Base-by-base conservation (phyloP, 2,113 vertebrate species). In the Podocnemis expansa region DNA sequence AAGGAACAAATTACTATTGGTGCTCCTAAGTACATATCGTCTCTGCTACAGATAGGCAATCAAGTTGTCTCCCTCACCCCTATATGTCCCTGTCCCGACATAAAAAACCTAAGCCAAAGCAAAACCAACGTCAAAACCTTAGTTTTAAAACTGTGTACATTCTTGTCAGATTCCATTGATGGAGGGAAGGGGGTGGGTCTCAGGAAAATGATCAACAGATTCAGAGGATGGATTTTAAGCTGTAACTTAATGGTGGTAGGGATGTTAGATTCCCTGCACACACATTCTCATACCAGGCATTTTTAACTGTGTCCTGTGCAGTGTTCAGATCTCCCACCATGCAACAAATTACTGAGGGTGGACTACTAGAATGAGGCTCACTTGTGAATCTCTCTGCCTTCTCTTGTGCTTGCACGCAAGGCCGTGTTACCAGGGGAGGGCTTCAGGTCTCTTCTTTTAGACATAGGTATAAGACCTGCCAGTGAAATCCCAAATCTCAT, bases 1-100 rank as follows among this genome's bases (percentile, higher is more conserved):
- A 21, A 22, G 8, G 38, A 29, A 0, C 1, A 75, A 1, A 3
- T 86, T 94, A 49, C 14, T 2, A 0, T 90, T 10, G 27, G 10
- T 90, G 88, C 25, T 3, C 89, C 17, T 13, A 90, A 82, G 79
- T 87, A 45, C 10, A 25, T 17, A 8, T n/a, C 4, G 82, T 58
- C n/a, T 87, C 1, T 87, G 70, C 67, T 78, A 19, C 41, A 84
- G 31, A 31, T 93, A 45, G 4, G 51, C 75, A 29, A 89, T 16
- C 13, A 75, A 2, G 45, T 2, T 89, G 41, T 1, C 60, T 17
- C 60, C 13, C 60, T 17, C 31, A 47, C 6, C 31, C 55, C 25
- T 25, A 24, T 56, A 11, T 25, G 25, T 10, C 10, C 25, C 16
- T 4, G 1, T 25, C 25, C 10, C 55, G 12, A 10, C 60, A 1